These are phyloP conservation scores for Heterodera filipjevi DNA, from an alignment of 2,888 invertebrate species.

Conservation along the genomic window DNA sequence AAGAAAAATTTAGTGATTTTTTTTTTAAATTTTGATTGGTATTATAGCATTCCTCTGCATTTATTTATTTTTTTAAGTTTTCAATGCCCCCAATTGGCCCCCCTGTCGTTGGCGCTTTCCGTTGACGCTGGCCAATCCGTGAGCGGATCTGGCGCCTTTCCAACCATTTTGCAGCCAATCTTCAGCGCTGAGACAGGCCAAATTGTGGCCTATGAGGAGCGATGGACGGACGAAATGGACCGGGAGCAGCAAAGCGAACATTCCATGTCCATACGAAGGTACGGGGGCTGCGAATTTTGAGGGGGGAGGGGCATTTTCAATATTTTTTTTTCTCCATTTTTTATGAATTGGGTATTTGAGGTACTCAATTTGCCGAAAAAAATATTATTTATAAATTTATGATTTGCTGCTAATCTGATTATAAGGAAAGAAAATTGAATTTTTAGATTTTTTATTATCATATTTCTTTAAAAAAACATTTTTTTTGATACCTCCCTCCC, in stretches of 20 bases:
- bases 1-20: too few relatives aligned
- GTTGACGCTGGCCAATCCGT: not conserved
- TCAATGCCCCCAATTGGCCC: constrained; percentile 5
- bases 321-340: not conserved
- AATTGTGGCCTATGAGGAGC: constrained; percentile 37
- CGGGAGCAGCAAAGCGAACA: constrained; percentile 23
- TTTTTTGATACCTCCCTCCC: too few relatives aligned
- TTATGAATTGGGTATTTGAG: not conserved
- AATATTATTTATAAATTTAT: too few relatives aligned
- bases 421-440: too few relatives aligned
- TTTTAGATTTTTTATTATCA: too few relatives aligned
- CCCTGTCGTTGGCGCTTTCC: constrained; percentile 17
- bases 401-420: too few relatives aligned
- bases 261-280: constrained; percentile 38
- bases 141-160: not conserved
- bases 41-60: too few relatives aligned
- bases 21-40: not conserved
- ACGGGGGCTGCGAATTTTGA: too few relatives aligned
- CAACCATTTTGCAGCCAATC: constrained; percentile 36
- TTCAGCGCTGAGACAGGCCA: constrained; percentile 35
- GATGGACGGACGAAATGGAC: constrained; percentile 30
- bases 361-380: too few relatives aligned
- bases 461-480: too few relatives aligned
- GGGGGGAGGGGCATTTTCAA: too few relatives aligned
- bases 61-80: constrained; percentile 24